These are phyloP conservation scores for Montipora capricornis DNA, from an alignment of 64 coral and sea anemone genomes.

Conservation along the genomic window DNA sequence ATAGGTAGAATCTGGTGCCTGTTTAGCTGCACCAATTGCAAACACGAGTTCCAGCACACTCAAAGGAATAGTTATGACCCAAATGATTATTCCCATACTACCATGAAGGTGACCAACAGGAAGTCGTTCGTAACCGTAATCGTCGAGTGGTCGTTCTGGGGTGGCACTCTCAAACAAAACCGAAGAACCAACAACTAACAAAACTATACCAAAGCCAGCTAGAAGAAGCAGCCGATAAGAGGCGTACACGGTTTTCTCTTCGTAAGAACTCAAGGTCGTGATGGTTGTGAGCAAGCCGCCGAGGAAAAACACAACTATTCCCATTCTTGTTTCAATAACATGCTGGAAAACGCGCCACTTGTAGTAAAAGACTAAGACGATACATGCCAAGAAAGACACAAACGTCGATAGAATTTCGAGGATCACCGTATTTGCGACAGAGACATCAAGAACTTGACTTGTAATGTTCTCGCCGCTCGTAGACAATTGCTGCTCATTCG, in stretches of 20 bases:
- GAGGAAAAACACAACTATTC: conserved; percentile 77
- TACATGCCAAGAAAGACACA: conserved; percentile 27
- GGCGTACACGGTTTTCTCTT: conserved; percentile 52
- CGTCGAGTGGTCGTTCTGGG: conserved; percentile 26
- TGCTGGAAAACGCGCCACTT: conserved; percentile 29
- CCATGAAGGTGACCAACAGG: conserved; percentile 69
- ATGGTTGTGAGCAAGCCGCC: conserved; percentile 77
- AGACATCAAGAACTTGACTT: conserved; percentile 21
- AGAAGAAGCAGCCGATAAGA: conserved; percentile 45
- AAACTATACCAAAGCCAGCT: conserved; percentile 26
- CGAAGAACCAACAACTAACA: conserved; percentile 41
- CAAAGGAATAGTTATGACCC: conserved; percentile 80
- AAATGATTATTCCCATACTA: conserved; percentile 80
- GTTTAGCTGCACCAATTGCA: conserved; percentile 75
- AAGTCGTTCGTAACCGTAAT: conserved; percentile 38
- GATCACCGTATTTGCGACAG: conserved; percentile 36
- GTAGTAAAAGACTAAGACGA: conserved; percentile 12
- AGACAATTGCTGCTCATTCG: not conserved
- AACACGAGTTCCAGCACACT: conserved; percentile 79
- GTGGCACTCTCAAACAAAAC: conserved; percentile 65
- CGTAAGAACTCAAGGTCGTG: conserved; percentile 71
- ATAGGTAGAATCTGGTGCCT: conserved; percentile 40
- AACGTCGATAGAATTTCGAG: conserved; percentile 21
- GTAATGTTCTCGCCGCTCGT: not conserved
- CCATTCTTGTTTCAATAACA: conserved; percentile 78